Evolutionary conservation across 2,797 vertebrate genomes (phyloP).

Genomic region (Philypnodon macrostomus): DNA sequence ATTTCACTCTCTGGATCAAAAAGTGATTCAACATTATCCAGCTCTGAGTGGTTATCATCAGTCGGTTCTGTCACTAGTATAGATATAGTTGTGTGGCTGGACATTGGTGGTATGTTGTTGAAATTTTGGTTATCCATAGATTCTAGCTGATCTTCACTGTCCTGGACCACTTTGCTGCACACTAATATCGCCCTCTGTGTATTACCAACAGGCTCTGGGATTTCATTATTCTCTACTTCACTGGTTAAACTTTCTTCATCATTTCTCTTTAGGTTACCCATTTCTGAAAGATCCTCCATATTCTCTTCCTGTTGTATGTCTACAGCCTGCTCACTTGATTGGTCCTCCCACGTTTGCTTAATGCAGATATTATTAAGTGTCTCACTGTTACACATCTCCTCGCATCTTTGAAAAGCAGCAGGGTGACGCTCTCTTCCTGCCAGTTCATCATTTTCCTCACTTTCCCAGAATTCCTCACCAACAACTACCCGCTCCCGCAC

Average conservation of each 20-base stretch:
- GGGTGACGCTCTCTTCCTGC: conserved; percentile 78
- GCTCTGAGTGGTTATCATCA: conserved; percentile 30
- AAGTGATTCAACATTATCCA: conserved; percentile 45
- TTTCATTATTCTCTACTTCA: conserved; percentile 77
- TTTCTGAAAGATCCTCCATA: conserved; percentile 63
- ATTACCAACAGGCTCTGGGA: conserved; percentile 52
- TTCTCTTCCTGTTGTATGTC: conserved; percentile 77
- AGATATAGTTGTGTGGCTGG: conserved; percentile 34
- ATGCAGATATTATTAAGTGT: conserved; percentile 14
- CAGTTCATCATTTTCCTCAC: conserved; percentile 77
- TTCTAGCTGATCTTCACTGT: conserved; percentile 20
- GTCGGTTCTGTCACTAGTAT: conserved; percentile 45
- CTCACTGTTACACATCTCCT: conserved; percentile 69
- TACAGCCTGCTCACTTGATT: conserved; percentile 17
- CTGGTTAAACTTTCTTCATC: conserved; percentile 15
- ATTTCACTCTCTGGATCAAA: conserved; percentile 35
- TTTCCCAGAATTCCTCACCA: conserved; percentile 74
- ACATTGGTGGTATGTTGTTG: conserved; percentile 57
- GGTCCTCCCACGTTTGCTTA: conserved; percentile 34
- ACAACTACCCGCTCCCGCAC: conserved; percentile 62
- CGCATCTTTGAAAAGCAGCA: conserved; percentile 44
- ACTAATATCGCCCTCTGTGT: conserved; percentile 24
- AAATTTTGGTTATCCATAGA: conserved; percentile 70
- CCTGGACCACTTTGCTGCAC: conserved; percentile 20
- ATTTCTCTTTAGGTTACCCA: conserved; percentile 25